Conservation (phyloP, 2,888 invertebrate species). For the Amphipyra berbera region DNA sequence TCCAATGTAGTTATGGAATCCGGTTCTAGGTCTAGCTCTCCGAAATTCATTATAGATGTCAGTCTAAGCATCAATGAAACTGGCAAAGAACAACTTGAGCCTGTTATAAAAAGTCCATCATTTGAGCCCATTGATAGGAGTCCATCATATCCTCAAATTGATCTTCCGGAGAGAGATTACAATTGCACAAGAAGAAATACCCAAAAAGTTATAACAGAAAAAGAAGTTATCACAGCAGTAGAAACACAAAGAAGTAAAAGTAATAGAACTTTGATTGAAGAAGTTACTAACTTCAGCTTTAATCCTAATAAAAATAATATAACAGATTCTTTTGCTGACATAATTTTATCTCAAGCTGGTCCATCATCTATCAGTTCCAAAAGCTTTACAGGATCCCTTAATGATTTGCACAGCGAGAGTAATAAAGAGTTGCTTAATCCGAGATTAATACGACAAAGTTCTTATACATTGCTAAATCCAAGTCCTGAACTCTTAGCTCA, state of each 20-base stretch:
- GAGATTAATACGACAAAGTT: constrained; percentile 92
- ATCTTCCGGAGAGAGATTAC: constrained; percentile 81
- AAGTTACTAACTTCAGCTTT: constrained; percentile 18
- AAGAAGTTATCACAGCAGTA: constrained; percentile 58
- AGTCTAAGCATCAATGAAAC: constrained; percentile 74
- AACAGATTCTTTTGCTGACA: constrained; percentile 61
- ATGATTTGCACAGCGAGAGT: constrained; percentile 79
- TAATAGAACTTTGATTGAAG: constrained; percentile 21
- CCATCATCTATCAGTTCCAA: constrained; percentile 77
- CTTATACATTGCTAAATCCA: constrained; percentile 94
- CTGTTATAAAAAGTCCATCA: constrained; percentile 33
- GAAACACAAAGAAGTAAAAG: constrained; percentile 45
- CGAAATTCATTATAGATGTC: constrained; percentile 76
- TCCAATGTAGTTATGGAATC: constrained; percentile 58
- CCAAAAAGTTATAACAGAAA: constrained; percentile 60
- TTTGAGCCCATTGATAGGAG: no score
- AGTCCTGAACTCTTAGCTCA: constrained; percentile 93
- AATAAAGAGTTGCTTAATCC: constrained; percentile 70
- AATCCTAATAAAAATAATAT: constrained; percentile 61
- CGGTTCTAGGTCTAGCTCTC: constrained; percentile 50
- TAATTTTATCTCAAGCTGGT: constrained; percentile 68
- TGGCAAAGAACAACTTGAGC: constrained; percentile 60
- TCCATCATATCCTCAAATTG: constrained; percentile 58
- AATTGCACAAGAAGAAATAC: constrained; percentile 58
- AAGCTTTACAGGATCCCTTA: constrained; percentile 85